Evolutionary conservation across 2,113 vertebrate genomes (phyloP), one percentile per base, ranked within the genome.

Genomic region (Gasterosteus aculeatus): DNA sequence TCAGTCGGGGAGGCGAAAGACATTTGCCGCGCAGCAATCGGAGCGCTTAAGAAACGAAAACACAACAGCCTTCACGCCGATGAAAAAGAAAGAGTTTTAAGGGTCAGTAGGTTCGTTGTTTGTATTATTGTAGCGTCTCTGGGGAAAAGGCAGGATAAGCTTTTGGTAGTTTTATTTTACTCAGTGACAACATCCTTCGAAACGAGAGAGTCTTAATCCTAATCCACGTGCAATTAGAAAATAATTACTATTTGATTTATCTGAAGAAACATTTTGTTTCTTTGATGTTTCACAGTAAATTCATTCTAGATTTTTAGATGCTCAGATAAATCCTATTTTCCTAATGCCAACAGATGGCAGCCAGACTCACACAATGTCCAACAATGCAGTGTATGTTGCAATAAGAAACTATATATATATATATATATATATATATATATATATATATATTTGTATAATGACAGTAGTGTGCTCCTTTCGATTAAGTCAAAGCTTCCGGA

Each of bases 101-200:
- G 91, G 93, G 91, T 93, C 93, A 91, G 67, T 78, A 60, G 82
- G 69, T 91, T 89, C 87, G 89, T 91, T 93, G 89, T 92, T 71
- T 81, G 74, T 81, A 88, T 91, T 91, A 85, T 84, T 86, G 76
- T 89, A 88, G 77, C 77, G 78, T 81, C 81, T 84, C 76, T 80
- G 72, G 88, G 85, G 90, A 89, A 92, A 89, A 91, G 83, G 22
- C 91, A 87, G 90, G 91, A 92, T 89, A 88, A 87, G 91, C 89
- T 72, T 76, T 80, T 62, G 46, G 44, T 46, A 26, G 29, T 49
- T 60, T 60, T 68, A 79, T 57, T 53, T 68, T 78, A 26, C 38
- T 73, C 71, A 72, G 39, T 72, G 70, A 78, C 79, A 63, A 80
- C 75, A 79, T 80, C 44, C 69, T 12, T 7, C 72, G 66, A 87